Conservation (phyloP, 1,140 invertebrate genomes). For the Drosophila navojoa region DNA sequence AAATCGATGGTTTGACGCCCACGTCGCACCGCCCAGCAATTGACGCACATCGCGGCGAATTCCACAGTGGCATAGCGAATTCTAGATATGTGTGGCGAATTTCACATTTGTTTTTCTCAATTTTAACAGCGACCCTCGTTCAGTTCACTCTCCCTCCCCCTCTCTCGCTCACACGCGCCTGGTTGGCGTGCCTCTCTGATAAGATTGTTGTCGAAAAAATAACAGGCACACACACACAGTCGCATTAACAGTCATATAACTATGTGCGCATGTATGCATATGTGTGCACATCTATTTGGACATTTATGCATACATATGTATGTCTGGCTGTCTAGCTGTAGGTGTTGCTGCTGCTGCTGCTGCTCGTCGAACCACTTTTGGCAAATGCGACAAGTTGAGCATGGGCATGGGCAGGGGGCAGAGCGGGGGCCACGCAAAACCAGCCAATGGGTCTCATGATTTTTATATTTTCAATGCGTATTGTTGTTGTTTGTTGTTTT, state of each 20-base stretch:
- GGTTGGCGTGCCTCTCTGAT: slow-evolving; percentile 40
- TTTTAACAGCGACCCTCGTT: slow-evolving; percentile 23
- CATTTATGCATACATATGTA: slow-evolving; percentile 4
- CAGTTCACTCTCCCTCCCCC: not conserved
- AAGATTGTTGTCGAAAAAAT: slow-evolving; percentile 69
- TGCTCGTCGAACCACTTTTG: slow-evolving; percentile 51
- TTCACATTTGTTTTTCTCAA: slow-evolving; percentile 12
- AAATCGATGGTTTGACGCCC: slow-evolving; percentile 12
- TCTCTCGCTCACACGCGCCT: not conserved
- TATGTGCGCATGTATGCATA: slow-evolving; percentile 24
- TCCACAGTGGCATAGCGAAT: too few species aligned
- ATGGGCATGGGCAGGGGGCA: too few species aligned
- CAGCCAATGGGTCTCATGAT: slow-evolving; percentile 45
- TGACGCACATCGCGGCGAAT: slow-evolving; percentile 20
- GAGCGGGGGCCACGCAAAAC: slow-evolving; percentile 13
- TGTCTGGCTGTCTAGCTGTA: slow-evolving; percentile 46
- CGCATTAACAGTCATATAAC: slow-evolving; percentile 47
- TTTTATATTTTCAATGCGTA: slow-evolving; percentile 34
- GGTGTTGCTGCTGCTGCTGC: slow-evolving; percentile 42
- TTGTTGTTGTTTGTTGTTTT: slow-evolving; percentile 27
- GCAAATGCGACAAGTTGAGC: slow-evolving; percentile 35
- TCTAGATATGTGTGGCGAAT: slow-evolving; percentile 5
- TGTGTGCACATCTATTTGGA: not conserved
- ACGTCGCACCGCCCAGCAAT: slow-evolving; percentile 10
- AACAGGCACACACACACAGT: slow-evolving; percentile 27